Evolutionary conservation across 1,140 invertebrate species (phyloP).

Genomic region (Bombus polaris): DNA sequence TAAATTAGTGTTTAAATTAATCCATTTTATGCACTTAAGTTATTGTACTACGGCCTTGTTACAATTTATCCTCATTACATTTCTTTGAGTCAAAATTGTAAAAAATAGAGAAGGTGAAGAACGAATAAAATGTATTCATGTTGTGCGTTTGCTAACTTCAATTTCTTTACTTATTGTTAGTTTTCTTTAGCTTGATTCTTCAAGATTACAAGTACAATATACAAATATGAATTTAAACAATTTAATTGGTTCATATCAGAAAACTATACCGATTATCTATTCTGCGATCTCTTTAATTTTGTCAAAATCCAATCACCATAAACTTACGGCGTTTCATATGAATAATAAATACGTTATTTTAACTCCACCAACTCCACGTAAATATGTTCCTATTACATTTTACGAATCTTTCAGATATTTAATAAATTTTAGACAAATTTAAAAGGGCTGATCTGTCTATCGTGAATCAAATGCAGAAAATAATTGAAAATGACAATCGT

Average conservation of each 20-base stretch:
- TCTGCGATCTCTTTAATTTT: not conserved
- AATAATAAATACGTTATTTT: not conserved
- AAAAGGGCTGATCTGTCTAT: not conserved
- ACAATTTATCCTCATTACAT: not conserved
- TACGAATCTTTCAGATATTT: not conserved
- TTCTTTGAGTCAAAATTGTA: not conserved
- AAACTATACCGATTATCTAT: not conserved
- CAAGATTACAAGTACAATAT: not conserved
- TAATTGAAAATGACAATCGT: not conserved
- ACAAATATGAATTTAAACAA: not conserved
- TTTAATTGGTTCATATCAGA: not conserved
- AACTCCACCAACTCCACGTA: not conserved
- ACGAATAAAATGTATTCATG: not conserved
- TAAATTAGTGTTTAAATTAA: not conserved
- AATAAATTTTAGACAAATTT: not conserved
- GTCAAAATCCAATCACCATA: not conserved
- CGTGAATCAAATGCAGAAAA: not conserved
- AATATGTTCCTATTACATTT: not conserved
- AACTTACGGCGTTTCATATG: not conserved
- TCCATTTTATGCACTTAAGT: not conserved
- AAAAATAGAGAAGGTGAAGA: not conserved
- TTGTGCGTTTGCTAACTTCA: too few species aligned
- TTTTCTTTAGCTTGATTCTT: not conserved
- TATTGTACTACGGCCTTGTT: not conserved
- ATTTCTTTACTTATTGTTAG: not conserved